phyloP scores from a whole-genome alignment of 37 sponge, comb jelly and placozoan species.

The Dysidea cf. avara region DNA sequence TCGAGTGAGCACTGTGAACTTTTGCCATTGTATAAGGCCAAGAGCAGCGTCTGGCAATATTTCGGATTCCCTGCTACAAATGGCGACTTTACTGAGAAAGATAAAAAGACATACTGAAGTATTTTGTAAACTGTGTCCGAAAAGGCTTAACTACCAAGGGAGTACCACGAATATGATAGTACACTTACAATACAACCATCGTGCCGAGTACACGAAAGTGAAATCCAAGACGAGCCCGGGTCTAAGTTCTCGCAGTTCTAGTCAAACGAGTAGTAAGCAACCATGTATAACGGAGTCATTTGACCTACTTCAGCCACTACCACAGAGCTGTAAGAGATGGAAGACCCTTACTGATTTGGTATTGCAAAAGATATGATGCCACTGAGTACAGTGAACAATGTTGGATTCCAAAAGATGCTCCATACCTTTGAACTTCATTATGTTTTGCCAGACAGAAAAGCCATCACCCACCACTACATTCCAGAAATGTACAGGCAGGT shows the following conservation, averaged over 20 bases:
- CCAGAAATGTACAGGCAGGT: conserved; percentile 22
- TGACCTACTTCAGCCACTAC: too few species aligned
- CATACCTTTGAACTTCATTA: conserved; percentile 33
- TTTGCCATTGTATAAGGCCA: conserved; percentile 7
- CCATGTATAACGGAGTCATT: too few species aligned
- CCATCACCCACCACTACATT: conserved; percentile 8
- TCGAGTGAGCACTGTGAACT: not conserved
- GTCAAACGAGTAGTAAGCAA: too few species aligned
- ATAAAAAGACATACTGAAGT: not conserved
- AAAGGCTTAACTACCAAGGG: not conserved
- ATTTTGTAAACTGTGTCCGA: conserved; percentile 9
- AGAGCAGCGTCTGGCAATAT: conserved; percentile 20
- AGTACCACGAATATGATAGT: not conserved
- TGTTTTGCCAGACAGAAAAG: conserved; percentile 14
- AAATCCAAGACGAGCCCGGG: too few species aligned
- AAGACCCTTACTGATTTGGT: too few species aligned
- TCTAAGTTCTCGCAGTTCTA: not conserved
- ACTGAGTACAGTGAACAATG: too few species aligned
- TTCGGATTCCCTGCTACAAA: conserved; percentile 22
- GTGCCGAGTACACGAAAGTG: not conserved
- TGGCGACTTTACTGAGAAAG: conserved; percentile 5
- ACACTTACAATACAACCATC: not conserved
- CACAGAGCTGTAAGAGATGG: too few species aligned
- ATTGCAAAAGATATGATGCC: too few species aligned
- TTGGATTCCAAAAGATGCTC: conserved; percentile 33